Conservation (phyloP, 2,888 invertebrate species). For the Conus canariensis region DNA sequence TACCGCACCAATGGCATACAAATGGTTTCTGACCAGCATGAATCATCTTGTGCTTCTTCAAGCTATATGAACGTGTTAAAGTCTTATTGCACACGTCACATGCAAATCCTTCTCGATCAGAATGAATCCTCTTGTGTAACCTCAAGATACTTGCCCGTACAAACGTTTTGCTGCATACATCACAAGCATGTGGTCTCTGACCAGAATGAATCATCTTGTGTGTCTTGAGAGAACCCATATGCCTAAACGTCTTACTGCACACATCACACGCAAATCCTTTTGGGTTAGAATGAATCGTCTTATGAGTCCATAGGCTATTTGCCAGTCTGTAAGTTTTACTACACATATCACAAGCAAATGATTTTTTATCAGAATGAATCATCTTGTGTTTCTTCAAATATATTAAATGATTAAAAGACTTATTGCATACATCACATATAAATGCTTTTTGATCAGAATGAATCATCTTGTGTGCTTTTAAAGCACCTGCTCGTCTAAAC, state of each 20-base stretch:
- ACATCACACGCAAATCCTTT: not conserved
- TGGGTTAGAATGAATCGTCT: not conserved
- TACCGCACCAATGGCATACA: not conserved
- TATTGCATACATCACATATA: not conserved
- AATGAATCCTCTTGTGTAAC: not conserved
- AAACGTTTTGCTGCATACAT: not conserved
- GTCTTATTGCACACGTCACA: conserved; percentile 5
- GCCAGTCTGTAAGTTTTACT: not conserved
- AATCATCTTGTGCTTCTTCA: not conserved
- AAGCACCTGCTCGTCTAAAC: not conserved
- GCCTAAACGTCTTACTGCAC: not conserved
- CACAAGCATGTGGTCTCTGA: not conserved
- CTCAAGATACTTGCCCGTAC: not conserved
- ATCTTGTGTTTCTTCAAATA: not conserved
- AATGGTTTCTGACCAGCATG: not conserved
- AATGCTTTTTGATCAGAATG: not conserved
- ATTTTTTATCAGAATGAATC: not conserved
- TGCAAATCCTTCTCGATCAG: not conserved
- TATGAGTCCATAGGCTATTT: not conserved
- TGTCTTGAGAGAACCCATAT: not conserved
- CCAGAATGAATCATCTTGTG: conserved; percentile 9
- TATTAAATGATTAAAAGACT: not conserved
- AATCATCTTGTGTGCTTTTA: not conserved
- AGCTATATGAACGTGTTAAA: not conserved
- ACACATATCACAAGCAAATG: not conserved